Base-by-base conservation (phyloP, 2,888 invertebrate species). In the Ophion costatus region DNA sequence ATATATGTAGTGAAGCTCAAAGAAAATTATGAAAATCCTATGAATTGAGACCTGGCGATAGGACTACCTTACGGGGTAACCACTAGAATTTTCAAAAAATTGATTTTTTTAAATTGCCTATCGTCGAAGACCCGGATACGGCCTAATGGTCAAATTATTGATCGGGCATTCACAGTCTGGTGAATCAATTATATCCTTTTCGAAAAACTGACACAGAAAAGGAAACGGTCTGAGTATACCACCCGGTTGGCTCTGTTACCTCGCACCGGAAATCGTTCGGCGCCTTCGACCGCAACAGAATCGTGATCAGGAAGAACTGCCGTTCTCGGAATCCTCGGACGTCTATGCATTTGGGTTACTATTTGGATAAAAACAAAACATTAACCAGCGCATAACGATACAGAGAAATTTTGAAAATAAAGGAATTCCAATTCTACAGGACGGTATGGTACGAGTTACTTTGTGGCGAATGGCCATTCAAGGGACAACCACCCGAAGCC, bases 381-480 rank as follows among this genome's bases (percentile, higher is more conserved):
- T 45, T 1, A 14, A 45, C 14, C 45, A 45, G 14, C 14, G 45
- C 11, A 45, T 4, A 64, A 42, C 10, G 66, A 67, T 61, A 59
- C 59, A 57, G 61, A 17, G 17, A 74, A 24, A 22, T 77, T 51
- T 33, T 61, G 7, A 51, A 22, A 22, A 70, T 29, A 61, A 4
- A 11, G 2, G 33, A 10, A 22, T 22, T 64, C 10, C 42, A 11
- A 79, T 67, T 56, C 11, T 17, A 10, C 92, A 98, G 99, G 73
- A 99, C 99, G 79, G 98, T 99, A 51, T 99, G 99, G 99, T 99
- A 98, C 94, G 99, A 99, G 94, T 94, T 99, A 80, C 95, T 99
- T 76, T 98, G 98, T 92, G 98, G 98, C 2, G 98, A 99, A 91
- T 99, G 98, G 96, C 99, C 99, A 2, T 99, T 98, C 94, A 98